Evolutionary conservation across 2,888 invertebrate genomes (phyloP).

Genomic region (Rhingia rostrata): DNA sequence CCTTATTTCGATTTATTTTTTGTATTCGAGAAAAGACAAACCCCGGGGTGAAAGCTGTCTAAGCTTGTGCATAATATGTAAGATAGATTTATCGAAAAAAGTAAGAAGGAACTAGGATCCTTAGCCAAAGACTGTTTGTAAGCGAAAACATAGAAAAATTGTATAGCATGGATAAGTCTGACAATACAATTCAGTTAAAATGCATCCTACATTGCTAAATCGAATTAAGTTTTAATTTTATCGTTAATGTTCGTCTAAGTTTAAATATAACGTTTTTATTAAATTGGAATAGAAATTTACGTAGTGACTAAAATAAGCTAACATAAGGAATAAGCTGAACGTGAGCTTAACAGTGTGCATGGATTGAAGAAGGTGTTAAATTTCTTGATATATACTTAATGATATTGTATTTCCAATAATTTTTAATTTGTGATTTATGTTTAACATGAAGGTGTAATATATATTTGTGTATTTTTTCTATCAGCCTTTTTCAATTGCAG

Average conservation of each 20-base stretch:
- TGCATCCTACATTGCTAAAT: slow-evolving; percentile 17
- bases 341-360: no score
- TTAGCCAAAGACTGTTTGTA: slow-evolving; percentile 70
- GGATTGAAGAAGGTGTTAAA: no score
- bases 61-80: slow-evolving; percentile 12
- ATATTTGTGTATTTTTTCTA: neutral
- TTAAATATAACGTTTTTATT: no score
- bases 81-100: slow-evolving; percentile 9
- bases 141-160: slow-evolving; percentile 16
- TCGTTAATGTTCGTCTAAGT: neutral
- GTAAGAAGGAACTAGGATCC: slow-evolving; percentile 25
- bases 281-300: no score
- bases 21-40: slow-evolving; percentile 1
- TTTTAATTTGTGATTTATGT: slow-evolving; percentile 35
- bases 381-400: no score
- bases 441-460: slow-evolving; percentile 15
- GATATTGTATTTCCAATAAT: neutral
- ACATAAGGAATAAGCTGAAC: no score
- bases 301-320: no score
- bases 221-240: slow-evolving; percentile 12
- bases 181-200: slow-evolving; percentile 10
- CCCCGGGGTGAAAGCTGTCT: neutral
- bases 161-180: slow-evolving; percentile 2
- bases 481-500: neutral
- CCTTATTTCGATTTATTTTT: slow-evolving; percentile 19